phyloP scores from a whole-genome alignment of 2,113 vertebrate genomes.

The Prietella phreatophila region DNA sequence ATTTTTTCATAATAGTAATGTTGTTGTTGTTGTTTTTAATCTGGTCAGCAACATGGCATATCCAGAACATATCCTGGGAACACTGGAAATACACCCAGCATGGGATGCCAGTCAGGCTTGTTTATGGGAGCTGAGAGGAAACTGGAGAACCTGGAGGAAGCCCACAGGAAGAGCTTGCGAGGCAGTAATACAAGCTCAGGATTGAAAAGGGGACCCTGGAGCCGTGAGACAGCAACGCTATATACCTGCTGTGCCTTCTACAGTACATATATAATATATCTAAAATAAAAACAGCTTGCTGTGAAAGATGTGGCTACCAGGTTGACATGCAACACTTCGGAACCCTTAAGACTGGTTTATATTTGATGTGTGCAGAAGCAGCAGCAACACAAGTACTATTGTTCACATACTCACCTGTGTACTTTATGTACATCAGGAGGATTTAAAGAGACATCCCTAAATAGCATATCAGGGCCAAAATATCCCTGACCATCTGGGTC shows the following conservation, averaged over 20 bases:
- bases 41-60: background rate
- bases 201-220: background rate
- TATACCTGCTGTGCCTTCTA: too few species aligned
- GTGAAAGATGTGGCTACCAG: background rate
- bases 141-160: background rate
- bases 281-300: slow-evolving; percentile 1
- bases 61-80: background rate
- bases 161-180: background rate
- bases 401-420: background rate
- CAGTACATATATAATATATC: background rate
- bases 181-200: background rate
- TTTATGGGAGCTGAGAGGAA: background rate
- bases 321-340: background rate
- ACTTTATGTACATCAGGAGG: background rate
- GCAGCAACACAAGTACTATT: background rate
- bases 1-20: background rate
- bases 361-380: background rate
- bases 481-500: background rate
- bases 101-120: background rate
- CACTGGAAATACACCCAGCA: background rate
- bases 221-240: background rate
- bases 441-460: background rate
- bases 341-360: background rate
- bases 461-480: background rate
- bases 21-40: background rate